phyloP scores from a whole-genome alignment of 2,797 vertebrate species.

The Rhynchotus rufescens region DNA sequence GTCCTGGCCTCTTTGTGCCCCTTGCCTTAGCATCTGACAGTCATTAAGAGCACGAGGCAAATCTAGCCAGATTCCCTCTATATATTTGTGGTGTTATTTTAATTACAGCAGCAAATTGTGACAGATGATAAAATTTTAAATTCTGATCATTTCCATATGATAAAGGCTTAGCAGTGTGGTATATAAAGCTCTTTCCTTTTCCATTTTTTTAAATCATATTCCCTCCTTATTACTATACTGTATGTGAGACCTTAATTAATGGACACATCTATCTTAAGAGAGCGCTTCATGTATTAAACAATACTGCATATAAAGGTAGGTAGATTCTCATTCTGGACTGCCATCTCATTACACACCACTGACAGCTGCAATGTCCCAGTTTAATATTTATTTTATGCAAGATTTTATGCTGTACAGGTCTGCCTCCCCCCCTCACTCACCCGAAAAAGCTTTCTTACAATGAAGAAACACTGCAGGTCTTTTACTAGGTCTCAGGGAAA shows the following conservation, averaged over 20 bases:
- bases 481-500: neutral
- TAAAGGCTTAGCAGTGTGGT: neutral
- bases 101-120: slow-evolving; percentile 58
- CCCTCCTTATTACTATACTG: neutral
- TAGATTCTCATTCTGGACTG: neutral
- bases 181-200: slow-evolving; percentile 3
- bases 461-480: neutral
- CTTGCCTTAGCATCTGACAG: slow-evolving; percentile 55
- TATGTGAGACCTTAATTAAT: neutral
- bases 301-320: neutral
- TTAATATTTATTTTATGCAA: neutral
- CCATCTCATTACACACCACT: neutral
- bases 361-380: neutral
- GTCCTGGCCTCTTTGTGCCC: neutral
- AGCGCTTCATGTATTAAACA: neutral
- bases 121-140: slow-evolving; percentile 43
- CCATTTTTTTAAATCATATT: slow-evolving; percentile 18
- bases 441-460: neutral
- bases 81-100: neutral
- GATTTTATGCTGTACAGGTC: neutral
- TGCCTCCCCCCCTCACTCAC: neutral
- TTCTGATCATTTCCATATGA: slow-evolving; percentile 21
- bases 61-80: neutral
- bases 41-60: neutral
- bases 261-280: neutral